These are phyloP conservation scores for Microcebus ravelobensis DNA, from an alignment of 2,113 vertebrate genomes.

Conservation along the genomic window DNA sequence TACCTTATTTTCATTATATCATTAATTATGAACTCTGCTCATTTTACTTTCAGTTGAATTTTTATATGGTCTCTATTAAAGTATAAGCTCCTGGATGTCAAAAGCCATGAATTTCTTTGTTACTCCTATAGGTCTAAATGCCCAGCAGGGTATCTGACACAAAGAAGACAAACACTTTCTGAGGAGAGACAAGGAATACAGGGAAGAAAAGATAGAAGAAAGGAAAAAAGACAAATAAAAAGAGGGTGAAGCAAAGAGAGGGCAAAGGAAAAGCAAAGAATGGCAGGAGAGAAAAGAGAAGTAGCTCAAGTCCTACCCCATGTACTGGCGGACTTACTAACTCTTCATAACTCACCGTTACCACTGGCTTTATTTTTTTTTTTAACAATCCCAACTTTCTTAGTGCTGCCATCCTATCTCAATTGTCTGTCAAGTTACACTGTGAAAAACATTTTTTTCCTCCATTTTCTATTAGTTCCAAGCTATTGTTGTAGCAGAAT, in stretches of 20 bases:
- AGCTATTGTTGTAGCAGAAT: neutral
- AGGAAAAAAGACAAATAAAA: no score
- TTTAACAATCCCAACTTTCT: neutral
- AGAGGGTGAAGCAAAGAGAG: neutral
- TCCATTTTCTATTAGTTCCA: neutral
- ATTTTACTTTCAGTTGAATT: neutral
- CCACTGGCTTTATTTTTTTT: neutral
- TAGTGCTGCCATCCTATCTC: neutral
- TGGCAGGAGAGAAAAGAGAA: accelerated
- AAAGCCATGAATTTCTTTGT: neutral
- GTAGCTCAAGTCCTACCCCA: neutral
- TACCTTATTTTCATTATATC: neutral
- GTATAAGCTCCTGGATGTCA: neutral
- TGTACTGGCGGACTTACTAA: accelerated
- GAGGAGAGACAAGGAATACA: neutral
- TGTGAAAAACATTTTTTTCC: neutral
- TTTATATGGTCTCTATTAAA: neutral
- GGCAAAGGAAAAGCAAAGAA: neutral
- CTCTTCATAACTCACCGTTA: neutral
- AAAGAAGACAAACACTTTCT: neutral
- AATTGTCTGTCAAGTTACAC: neutral
- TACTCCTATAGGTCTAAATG: neutral
- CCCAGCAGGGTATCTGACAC: neutral
- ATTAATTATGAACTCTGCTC: neutral
- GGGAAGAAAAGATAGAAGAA: neutral